Base-by-base conservation (phyloP, 64 coral and sea anemone genomes). In the Porites australiensis region DNA sequence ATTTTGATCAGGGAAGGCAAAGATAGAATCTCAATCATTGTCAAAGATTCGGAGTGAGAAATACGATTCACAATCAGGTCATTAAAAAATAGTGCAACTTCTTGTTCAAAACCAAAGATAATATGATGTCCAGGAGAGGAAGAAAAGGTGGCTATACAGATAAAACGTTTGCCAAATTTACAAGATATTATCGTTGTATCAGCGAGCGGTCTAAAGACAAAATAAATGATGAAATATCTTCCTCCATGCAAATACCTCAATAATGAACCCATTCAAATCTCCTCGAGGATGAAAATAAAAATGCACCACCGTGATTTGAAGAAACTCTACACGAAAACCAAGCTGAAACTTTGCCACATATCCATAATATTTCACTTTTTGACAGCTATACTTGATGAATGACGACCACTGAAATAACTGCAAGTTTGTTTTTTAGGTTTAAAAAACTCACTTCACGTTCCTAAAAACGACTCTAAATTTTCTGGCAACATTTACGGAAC, bases 321-420 rank as follows among this genome's bases (percentile, higher is more conserved):
- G 4, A 27, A 84, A 84, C n/a, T 63, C 8, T 12, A 6, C 44
- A 6, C 3, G 46, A 49, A 52, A 75, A 48, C 44, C 19, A 84
- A 13, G 9, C 6, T 51, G 60, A 63, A 63, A 66, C 3, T 8
- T 8, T 45, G 27, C 23, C 37, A 65, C 11, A 84, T 14, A 18
- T 68, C 46, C 10, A 49, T 13, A 50, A 84, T 50, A 45, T 67
- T 84, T 83, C 78, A 81, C 55, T 81, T 81, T 62, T n/a, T 44
- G 18, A 3, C 11, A 81, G 19, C 13, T 69, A 84, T 37, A 51
- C 64, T 68, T 84, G 18, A 8, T 8, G 13, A 18, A 47, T 63
- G 79, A 84, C 48, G 7, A 50, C 46, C 73, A 76, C 13, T 76
- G 47, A 13, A 5, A 3, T 18, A 74, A 6, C 13, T 51, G 49